Percentiles rank a stretch among this genome's conserved stretches.
phyloP scores from a whole-genome alignment of 2,797 vertebrate species.

The Falco berigora region DNA sequence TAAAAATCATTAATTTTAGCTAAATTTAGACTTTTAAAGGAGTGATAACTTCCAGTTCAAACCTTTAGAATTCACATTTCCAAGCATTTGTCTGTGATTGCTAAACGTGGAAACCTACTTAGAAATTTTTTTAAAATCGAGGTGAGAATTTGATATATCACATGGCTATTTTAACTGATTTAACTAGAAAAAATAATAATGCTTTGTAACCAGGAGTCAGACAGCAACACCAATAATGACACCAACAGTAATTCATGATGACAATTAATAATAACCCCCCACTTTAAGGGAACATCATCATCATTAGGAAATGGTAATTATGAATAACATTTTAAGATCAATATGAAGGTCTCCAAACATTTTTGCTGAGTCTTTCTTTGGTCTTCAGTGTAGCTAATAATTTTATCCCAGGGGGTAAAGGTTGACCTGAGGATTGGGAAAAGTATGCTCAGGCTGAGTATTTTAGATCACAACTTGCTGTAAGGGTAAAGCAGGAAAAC shows the following conservation, averaged over 20 bases:
- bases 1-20: background rate
- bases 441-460: background rate
- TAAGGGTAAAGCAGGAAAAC: background rate
- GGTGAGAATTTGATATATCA: background rate
- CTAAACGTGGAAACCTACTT: background rate
- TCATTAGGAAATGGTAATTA: background rate
- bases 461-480: background rate
- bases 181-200: background rate
- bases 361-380: background rate
- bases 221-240: background rate
- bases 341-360: background rate
- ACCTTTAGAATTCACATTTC: background rate
- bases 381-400: background rate
- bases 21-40: background rate
- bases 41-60: background rate
- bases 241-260: background rate
- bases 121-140: background rate
- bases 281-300: background rate
- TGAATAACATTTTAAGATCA: background rate
- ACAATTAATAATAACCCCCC: background rate
- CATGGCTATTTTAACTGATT: background rate
- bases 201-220: background rate
- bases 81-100: background rate
- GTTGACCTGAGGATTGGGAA: background rate
- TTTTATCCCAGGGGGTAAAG: background rate